These are phyloP conservation scores for Gymnorhina tibicen DNA, from an alignment of 2,113 vertebrate species.

Conservation along the genomic window DNA sequence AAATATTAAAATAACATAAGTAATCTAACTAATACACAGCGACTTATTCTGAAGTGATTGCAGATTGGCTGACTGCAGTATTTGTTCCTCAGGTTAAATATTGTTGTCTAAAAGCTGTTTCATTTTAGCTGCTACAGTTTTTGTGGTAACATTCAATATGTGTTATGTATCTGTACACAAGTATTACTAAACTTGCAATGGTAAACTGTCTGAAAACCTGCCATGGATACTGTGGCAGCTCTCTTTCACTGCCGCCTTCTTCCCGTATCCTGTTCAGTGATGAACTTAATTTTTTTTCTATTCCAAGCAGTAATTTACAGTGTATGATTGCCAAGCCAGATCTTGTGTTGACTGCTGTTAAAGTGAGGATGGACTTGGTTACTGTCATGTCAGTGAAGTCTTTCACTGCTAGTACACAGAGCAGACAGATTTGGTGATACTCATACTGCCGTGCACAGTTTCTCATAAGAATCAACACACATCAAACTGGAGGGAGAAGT, in stretches of 20 bases:
- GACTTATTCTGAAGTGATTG: background rate
- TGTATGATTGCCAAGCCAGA: background rate
- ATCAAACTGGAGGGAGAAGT: background rate
- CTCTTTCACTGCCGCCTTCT: background rate
- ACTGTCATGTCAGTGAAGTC: background rate
- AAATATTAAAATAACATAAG: background rate
- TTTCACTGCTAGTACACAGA: background rate
- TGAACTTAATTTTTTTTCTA: background rate
- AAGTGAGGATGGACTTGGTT: background rate
- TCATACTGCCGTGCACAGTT: background rate
- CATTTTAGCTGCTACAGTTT: background rate
- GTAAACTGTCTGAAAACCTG: background rate
- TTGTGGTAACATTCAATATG: background rate
- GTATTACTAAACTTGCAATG: background rate
- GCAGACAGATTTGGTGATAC: background rate
- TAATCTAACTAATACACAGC: background rate
- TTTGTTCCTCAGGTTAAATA: background rate
- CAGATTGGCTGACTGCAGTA: background rate
- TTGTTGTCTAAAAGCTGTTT: background rate
- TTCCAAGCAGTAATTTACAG: background rate
- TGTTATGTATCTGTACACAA: background rate
- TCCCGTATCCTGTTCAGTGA: background rate
- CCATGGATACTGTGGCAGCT: background rate
- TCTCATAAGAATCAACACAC: background rate
- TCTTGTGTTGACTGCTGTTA: background rate